A percentile compares a stretch with the other conserved stretches of the same genome.
Conservation (phyloP, 2,888 invertebrate species). For the Argynnis bischoffii region DNA sequence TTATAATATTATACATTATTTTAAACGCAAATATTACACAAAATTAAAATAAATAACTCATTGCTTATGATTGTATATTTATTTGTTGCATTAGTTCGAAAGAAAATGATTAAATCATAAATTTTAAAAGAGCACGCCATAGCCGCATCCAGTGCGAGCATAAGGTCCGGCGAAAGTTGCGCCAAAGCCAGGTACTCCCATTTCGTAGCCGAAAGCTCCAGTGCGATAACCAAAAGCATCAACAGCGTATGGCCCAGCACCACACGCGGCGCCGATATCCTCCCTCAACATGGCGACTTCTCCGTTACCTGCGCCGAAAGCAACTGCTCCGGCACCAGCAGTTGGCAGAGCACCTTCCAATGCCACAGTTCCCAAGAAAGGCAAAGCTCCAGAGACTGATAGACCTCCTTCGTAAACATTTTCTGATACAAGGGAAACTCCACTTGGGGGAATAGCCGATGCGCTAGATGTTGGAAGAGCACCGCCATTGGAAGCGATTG, state of each 20-base stretch:
- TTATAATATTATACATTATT: too few relatives aligned
- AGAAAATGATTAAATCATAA: too few relatives aligned
- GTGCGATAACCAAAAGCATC: conserved; percentile 31
- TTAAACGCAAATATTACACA: too few relatives aligned
- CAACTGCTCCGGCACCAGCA: conserved; percentile 49
- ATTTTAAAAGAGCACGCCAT: conserved; percentile 12
- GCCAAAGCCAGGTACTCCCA: conserved; percentile 5
- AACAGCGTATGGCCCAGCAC: conserved; percentile 34
- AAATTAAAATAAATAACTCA: too few relatives aligned
- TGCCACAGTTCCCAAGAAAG: conserved; percentile 49
- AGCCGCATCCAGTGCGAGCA: conserved; percentile 28
- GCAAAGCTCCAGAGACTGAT: conserved; percentile 44
- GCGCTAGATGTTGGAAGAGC: conserved; percentile 46
- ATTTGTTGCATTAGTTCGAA: too few relatives aligned
- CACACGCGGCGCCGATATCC: conserved; percentile 36
- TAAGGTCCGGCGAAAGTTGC: conserved; percentile 12
- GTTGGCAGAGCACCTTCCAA: conserved; percentile 50
- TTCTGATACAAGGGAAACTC: conserved; percentile 48
- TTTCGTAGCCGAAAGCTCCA: conserved; percentile 27
- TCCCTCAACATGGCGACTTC: conserved; percentile 43
- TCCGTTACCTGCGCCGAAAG: conserved; percentile 47
- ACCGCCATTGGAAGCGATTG: conserved; percentile 42
- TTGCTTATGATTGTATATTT: too few relatives aligned
- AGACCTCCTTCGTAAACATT: conserved; percentile 50
- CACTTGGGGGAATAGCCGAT: conserved; percentile 45